Evolutionary conservation across 2,888 invertebrate genomes (phyloP).

Genomic region (Aleiodes leptofemur): DNA sequence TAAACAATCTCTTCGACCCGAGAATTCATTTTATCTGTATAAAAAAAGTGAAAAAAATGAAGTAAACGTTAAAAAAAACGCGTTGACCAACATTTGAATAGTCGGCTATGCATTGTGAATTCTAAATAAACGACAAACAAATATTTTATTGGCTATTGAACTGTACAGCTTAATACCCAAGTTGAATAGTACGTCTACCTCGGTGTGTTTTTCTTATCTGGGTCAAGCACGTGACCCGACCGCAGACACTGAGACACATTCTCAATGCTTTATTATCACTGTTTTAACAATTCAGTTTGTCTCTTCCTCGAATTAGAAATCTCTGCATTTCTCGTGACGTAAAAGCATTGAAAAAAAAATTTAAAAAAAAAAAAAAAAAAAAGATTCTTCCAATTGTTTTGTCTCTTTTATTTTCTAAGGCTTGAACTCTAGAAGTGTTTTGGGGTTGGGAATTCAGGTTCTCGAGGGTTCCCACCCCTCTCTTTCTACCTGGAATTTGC

Average conservation of each 20-base stretch:
- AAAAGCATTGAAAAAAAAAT: constrained; percentile 10
- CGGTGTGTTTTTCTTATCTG: constrained; percentile 52
- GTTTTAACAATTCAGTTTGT: constrained; percentile 10
- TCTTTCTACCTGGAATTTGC: constrained; percentile 56
- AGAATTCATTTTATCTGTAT: too few relatives aligned
- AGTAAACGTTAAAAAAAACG: too few relatives aligned
- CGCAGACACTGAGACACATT: not conserved
- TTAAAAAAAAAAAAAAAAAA: not conserved
- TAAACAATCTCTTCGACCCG: too few relatives aligned
- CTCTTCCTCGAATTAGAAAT: constrained; percentile 47
- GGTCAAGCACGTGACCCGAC: constrained; percentile 61
- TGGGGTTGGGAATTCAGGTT: constrained; percentile 69
- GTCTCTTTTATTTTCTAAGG: constrained; percentile 1
- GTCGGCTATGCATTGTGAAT: too few relatives aligned
- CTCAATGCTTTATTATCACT: not conserved
- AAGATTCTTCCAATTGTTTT: constrained; percentile 19
- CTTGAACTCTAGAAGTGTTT: constrained; percentile 22
- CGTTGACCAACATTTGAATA: too few relatives aligned
- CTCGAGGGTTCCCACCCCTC: constrained; percentile 71
- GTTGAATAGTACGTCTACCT: constrained; percentile 51
- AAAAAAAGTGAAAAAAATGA: too few relatives aligned
- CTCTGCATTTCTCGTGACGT: constrained; percentile 20
- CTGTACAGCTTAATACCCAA: constrained; percentile 53
- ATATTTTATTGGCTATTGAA: constrained; percentile 45
- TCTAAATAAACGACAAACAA: constrained; percentile 9